Base-by-base conservation (phyloP, 2,113 vertebrate genomes). In the Catharus bicknelli region DNA sequence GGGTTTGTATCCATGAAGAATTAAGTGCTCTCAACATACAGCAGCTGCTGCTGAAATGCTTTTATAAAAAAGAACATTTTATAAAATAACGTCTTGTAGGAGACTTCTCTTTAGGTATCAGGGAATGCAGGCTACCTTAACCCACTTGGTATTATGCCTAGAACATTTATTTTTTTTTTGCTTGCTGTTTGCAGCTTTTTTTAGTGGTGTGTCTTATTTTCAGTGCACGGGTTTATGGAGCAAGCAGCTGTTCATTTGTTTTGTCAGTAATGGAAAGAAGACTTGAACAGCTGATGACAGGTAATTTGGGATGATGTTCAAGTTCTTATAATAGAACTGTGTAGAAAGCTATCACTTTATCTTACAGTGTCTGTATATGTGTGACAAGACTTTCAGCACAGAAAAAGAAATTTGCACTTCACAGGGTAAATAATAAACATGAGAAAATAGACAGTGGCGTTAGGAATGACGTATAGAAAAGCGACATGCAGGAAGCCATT, bases 221-320 rank as follows among this genome's bases (percentile, higher is more conserved):
- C 80, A 68, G 42, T 51, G 54, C 21, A 20, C 75, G 69, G 72
- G 79, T 96, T 93, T 87, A 75, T 94, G 94, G 95, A 91, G 80
- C 88, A 97, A 96, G 96, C 76, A 95, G 93, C 86, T 96, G 96
- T 83, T 96, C 86, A 87, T 97, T 97, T 97, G 92, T 95, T 97
- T 96, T 94, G 94, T 95, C 94, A 95, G 93, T 94, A 95, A 96
- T 94, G 79, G 94, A 95, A 90, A 93, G 91, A 95, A 90, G 94
- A 88, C 90, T 94, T 86, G 91, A 94, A 93, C 93, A 95, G 88
- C 95, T 96, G 96, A 97, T 96, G 96, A 94, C 96, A 96, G 96
- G 96, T 96, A 96, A 90, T 93, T 94, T 96, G 96, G 95, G 93
- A 95, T 96, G 96, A 93, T 96, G 93, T 88, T 90, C 90, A 83